phyloP scores from a whole-genome alignment of 2,888 invertebrate species.

The Ferrisia virgata region DNA sequence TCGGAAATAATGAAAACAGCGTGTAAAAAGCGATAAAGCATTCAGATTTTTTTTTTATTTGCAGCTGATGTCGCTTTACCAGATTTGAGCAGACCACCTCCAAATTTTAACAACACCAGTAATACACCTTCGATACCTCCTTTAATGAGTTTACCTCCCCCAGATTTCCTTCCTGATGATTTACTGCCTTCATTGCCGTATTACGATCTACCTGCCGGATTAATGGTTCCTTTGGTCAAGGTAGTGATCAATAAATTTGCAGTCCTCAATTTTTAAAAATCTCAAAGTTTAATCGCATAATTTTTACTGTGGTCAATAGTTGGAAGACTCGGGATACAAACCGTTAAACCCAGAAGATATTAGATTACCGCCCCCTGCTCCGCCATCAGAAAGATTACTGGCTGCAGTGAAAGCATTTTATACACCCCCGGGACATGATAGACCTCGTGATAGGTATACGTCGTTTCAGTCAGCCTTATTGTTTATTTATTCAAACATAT shows the following conservation, averaged over 20 bases:
- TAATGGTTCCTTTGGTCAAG: slow-evolving; percentile 96
- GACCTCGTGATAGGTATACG: slow-evolving; percentile 88
- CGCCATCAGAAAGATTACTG: slow-evolving; percentile 87
- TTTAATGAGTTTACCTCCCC: slow-evolving; percentile 53
- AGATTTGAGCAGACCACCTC: slow-evolving; percentile 82
- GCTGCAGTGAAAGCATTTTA: slow-evolving; percentile 97
- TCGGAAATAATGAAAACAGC: not conserved
- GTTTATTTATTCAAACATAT: too few relatives aligned
- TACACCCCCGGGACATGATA: slow-evolving; percentile 88
- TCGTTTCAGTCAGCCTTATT: too few relatives aligned
- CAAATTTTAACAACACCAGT: slow-evolving; percentile 64
- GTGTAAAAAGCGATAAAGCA: not conserved
- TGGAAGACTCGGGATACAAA: slow-evolving; percentile 86
- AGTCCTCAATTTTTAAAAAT: not conserved
- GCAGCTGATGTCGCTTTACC: slow-evolving; percentile 58
- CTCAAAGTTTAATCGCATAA: not conserved
- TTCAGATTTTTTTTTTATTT: not conserved
- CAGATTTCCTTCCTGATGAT: slow-evolving; percentile 62
- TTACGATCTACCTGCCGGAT: slow-evolving; percentile 93
- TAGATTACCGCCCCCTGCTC: slow-evolving; percentile 89
- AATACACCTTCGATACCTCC: slow-evolving; percentile 51
- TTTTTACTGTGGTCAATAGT: slow-evolving; percentile 53
- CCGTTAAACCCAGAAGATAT: slow-evolving; percentile 86
- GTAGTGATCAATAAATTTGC: slow-evolving; percentile 56
- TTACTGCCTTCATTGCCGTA: slow-evolving; percentile 89